Evolutionary conservation across 2,888 invertebrate genomes (phyloP), one percentile per base, ranked within the genome.

Genomic region (Esperia sulphurella): DNA sequence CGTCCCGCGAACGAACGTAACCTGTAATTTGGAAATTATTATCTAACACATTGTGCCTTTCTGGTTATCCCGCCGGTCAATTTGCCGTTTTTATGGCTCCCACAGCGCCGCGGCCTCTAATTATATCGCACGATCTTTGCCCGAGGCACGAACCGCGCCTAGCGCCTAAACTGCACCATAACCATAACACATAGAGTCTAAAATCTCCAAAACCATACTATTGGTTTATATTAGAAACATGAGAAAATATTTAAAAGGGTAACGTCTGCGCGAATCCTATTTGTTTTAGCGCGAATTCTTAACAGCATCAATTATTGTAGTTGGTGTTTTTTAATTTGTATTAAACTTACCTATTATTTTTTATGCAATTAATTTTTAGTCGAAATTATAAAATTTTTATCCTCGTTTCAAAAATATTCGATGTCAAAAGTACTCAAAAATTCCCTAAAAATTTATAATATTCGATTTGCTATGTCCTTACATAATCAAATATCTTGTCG

Each of bases 41-140:
- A 88, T 89, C 88, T 89, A 89, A 89, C 89, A 89, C 88, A 89
- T 89, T 89, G 87, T 88, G 89, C 88, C 89, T 89, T 88, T 89
- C 86, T 88, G 88, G 84, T 85, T 88, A 87, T 89, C 89, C 88
- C 89, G 88, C 86, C 88, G 89, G 89, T 88, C 88, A 89, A 88
- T 89, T 89, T 88, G 88, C 88, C 79, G 88, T 89, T 89, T 89
- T 89, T 88, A 89, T 89, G 84, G 88, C 88, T 85, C 83, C 87
- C 86, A 86, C 85, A 83, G 80, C 75, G 86, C 85, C 77, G 82
- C 84, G 85, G 82, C 79, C 85, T 89, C 85, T 89, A 88, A 89
- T 89, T 88, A 89, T 88, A 82, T 83, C 78, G 82, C 87, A 86
- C 87, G 88, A 87, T 85, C 87, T 76, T 71, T 65, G 80, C 88